These are phyloP conservation scores for Paramuricea clavata DNA, from an alignment of 92 coral and sea anemone species.

Conservation along the genomic window DNA sequence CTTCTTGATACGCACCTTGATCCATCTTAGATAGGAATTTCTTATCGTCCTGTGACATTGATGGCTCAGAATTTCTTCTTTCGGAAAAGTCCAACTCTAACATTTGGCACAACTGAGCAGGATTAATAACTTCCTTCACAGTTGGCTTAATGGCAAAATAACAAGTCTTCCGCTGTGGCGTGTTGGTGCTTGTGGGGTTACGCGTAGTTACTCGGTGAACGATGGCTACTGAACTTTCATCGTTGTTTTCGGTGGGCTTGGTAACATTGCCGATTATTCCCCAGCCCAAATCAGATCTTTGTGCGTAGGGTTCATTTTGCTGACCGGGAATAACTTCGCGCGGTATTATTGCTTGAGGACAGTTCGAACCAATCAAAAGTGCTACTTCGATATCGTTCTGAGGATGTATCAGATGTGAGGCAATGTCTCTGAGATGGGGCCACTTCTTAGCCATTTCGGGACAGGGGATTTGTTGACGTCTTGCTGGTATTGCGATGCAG, in stretches of 20 bases:
- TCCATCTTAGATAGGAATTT: constrained; percentile 52
- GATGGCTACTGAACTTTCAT: not conserved
- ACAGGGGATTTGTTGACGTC: constrained; percentile 54
- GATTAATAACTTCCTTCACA: constrained; percentile 64
- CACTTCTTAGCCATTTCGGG: constrained; percentile 54
- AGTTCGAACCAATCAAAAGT: constrained; percentile 72
- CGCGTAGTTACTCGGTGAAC: not conserved
- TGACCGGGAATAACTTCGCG: constrained; percentile 71
- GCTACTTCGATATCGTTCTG: constrained; percentile 62
- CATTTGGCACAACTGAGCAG: constrained; percentile 42
- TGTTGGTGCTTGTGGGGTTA: not conserved
- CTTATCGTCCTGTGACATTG: constrained; percentile 56
- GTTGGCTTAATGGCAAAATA: constrained; percentile 43
- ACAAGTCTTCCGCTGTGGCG: not conserved
- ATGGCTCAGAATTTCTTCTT: not conserved
- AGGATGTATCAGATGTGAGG: constrained; percentile 45
- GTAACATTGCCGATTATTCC: constrained; percentile 62
- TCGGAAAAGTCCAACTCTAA: constrained; percentile 66
- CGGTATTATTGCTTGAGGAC: constrained; percentile 69
- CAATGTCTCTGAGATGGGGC: constrained; percentile 61
- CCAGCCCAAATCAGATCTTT: constrained; percentile 73
- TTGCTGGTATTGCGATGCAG: constrained; percentile 47
- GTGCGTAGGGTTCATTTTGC: constrained; percentile 62
- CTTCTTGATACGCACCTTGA: constrained; percentile 36
- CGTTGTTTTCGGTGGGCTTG: not conserved